phyloP scores from a whole-genome alignment of 2,888 invertebrate genomes.

The Rhimphoctona megacephalus region DNA sequence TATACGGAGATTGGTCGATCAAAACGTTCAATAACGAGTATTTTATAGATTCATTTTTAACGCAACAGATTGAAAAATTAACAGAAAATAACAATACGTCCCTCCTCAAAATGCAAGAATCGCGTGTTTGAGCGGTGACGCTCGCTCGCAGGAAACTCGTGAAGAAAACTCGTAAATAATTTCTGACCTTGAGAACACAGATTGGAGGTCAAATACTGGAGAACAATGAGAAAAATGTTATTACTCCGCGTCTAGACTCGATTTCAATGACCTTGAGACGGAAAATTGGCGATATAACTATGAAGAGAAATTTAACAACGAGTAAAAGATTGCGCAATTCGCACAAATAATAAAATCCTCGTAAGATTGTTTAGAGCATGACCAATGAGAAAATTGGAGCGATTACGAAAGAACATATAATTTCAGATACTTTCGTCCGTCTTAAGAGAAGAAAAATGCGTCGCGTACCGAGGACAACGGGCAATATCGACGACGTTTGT shows the following conservation, averaged over 20 bases:
- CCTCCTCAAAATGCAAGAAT: too few species aligned
- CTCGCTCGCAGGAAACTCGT: too few species aligned
- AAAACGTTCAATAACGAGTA: too few species aligned
- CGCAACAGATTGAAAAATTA: too few species aligned
- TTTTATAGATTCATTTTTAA: too few species aligned
- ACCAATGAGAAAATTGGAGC: background rate
- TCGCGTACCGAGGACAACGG: background rate
- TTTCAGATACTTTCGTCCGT: background rate
- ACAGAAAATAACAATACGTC: too few species aligned
- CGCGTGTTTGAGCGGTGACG: too few species aligned
- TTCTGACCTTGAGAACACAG: background rate
- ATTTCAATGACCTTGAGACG: constrained; percentile 3
- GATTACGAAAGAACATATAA: background rate
- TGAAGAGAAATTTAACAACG: background rate
- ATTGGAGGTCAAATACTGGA: background rate
- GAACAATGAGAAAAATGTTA: background rate
- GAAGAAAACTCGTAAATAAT: too few species aligned
- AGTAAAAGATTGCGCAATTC: background rate
- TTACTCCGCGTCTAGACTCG: background rate
- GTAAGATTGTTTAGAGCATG: background rate
- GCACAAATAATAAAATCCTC: background rate
- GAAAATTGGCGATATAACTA: background rate
- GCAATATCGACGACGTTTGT: background rate
- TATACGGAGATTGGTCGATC: too few species aligned
- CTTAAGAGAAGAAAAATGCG: background rate